Evolutionary conservation across 1,140 invertebrate genomes (phyloP).

Genomic region (Danaus melanippus): DNA sequence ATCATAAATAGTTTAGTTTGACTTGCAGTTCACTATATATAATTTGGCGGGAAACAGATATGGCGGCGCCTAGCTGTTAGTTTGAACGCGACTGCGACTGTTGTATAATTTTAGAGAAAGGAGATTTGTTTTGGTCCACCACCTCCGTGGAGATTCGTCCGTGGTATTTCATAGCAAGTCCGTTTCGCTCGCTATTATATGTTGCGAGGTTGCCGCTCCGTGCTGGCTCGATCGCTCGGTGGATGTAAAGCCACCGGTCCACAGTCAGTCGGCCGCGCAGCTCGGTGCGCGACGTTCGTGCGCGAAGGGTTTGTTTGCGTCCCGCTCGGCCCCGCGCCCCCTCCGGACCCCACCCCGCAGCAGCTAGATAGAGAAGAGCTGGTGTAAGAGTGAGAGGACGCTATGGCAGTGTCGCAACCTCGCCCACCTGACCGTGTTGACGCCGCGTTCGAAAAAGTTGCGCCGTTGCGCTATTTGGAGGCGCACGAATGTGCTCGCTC

Average conservation of each 20-base stretch:
- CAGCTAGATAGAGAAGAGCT: constrained; percentile 23
- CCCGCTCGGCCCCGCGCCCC: constrained; percentile 27
- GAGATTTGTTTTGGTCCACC: constrained; percentile 69
- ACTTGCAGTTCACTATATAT: too few species aligned
- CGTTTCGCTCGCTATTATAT: constrained; percentile 57
- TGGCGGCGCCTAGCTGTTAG: constrained; percentile 36
- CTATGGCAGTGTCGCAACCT: constrained; percentile 68
- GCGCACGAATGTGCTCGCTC: constrained; percentile 63
- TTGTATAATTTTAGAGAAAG: constrained; percentile 70
- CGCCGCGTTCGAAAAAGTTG: constrained; percentile 69
- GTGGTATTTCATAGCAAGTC: constrained; percentile 62
- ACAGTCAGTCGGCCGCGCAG: constrained; percentile 65
- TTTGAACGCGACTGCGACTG: constrained; percentile 43
- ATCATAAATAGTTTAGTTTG: too few species aligned
- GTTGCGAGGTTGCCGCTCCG: constrained; percentile 56
- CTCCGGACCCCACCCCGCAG: constrained; percentile 30
- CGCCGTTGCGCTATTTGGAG: constrained; percentile 69
- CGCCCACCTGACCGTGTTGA: constrained; percentile 71
- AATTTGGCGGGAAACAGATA: constrained; percentile 22
- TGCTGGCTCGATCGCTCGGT: constrained; percentile 48
- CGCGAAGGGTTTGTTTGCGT: constrained; percentile 48
- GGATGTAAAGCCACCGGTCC: constrained; percentile 30
- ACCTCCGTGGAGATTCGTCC: constrained; percentile 53
- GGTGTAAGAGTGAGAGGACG: constrained; percentile 38
- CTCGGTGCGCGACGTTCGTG: constrained; percentile 66